Base-by-base conservation (phyloP, 2,888 invertebrate species). In the Phania funesta region DNA sequence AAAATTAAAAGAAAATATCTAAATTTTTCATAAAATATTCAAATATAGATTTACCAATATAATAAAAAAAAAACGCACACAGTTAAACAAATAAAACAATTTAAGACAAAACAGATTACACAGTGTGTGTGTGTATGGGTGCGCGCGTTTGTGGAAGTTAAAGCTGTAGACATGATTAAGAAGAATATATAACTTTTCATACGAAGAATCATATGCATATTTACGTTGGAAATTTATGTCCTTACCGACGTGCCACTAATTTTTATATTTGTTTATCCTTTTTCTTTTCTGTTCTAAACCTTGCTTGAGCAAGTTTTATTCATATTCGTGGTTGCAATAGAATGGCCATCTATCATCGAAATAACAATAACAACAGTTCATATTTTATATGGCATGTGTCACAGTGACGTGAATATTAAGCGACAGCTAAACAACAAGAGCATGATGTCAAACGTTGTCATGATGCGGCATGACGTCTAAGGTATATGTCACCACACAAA, bases 351-450 rank as follows among this genome's bases (percentile, higher is more conserved):
- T 71, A 54, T 65, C 70, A 76, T 32, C 9, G 22, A 64, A 50
- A 24, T 58, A 75, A 70, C 67, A 65, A 80, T 76, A 80, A 70
- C 65, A 71, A 76, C 35, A 50, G 46, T 52, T 35, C 35, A 50
- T 24, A 29, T 44, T 62, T 52, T 16, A 16, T 68, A 32, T n/a
- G n/a, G n/a, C n/a, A n/a, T 38, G n/a, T 76, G 56, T 68, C 67
- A 64, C 68, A 77, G 32, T 68, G 77, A 77, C 41, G 35, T 74
- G 32, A 73, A 48, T 41, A 56, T 56, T 50, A 73, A 68, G 81
- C 73, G 56, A 62, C 76, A 73, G 44, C 54, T 56, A 1, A 38
- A n/a, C 3, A 50, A 64, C 41, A 75, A 75, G 16, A 50, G 52
- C 64, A 64, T 29, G 44, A 65, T 48, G 46, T 56, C 44, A 62